Base-by-base conservation (phyloP, 2,113 vertebrate genomes). In the Notarius quadriscutis region DNA sequence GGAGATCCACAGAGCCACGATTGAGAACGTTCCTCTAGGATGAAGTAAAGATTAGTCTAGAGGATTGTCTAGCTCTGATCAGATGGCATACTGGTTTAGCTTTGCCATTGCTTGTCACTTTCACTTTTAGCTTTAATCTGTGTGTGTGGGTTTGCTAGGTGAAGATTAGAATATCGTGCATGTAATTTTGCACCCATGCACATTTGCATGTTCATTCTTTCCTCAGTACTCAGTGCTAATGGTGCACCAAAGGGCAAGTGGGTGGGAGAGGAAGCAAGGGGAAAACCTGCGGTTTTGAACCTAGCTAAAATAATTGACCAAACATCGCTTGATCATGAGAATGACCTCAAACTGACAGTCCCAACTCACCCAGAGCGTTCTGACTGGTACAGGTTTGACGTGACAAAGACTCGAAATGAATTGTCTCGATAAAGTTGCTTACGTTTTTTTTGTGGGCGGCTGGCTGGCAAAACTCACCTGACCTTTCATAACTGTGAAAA, bases 21-120 rank as follows among this genome's bases (percentile, higher is more conserved):
- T 17, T 4, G 22, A 77, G 74, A 77, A 77, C 74, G 18, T 34
- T 86, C 81, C 63, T 77, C 65, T 69, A 74, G 53, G 85, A 25
- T 81, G 34, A 89, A n/a, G 51, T 55, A 25, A 15, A 78, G 51
- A 78, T 78, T 55, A 53, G 22, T 55, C 2, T 0, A 7, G 51
- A n/a, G 11, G 8, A 27, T 55, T 17, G 75, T 25, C 48, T 17
- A n/a, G 25, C 25, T n/a, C 5, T 5, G 74, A 53, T 77, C 8
- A 74, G 48, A 48, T 20, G 34, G 8, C 17, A 2, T 77, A n/a
- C 1, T 50, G 10, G 15, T 74, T 48, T 20, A 74, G 34, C 17
- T 1, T 20, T 8, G 48, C 48, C 48, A 0, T 25, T n/a, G 72
- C 41, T 11, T 12, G 74, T 77, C 22, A 51, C 14, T 57, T 27